Evolutionary conservation across 2,888 invertebrate genomes (phyloP).

Genomic region (Drosophila quinaria): DNA sequence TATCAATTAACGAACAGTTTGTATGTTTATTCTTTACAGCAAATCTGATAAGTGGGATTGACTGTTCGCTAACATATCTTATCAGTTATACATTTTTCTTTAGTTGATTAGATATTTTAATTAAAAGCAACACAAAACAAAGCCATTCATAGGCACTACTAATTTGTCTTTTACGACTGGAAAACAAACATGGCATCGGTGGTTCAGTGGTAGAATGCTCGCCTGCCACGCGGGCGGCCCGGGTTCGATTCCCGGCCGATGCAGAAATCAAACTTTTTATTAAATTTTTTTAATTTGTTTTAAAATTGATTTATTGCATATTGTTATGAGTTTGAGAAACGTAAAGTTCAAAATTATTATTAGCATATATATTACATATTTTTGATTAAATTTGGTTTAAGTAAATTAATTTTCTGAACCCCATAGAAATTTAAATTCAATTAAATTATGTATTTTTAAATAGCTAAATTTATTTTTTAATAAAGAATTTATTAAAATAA

Average conservation of each 20-base stretch:
- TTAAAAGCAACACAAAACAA: constrained; percentile 1
- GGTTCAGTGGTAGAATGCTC: constrained; percentile 82
- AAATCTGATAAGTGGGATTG: background rate
- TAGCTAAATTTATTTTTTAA: too few species aligned
- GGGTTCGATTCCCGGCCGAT: constrained; percentile 82
- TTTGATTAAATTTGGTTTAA: too few species aligned
- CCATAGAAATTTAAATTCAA: too few species aligned
- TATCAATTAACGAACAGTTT: constrained; percentile 26
- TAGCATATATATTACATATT: too few species aligned
- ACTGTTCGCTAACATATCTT: constrained; percentile 11
- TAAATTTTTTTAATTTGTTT: background rate
- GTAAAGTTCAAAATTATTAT: too few species aligned
- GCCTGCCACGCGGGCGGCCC: constrained; percentile 82
- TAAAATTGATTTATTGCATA: too few species aligned
- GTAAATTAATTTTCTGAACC: too few species aligned
- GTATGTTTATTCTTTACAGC: constrained; percentile 17
- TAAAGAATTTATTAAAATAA: too few species aligned
- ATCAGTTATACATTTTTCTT: constrained; percentile 1
- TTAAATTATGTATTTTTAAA: too few species aligned
- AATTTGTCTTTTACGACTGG: background rate
- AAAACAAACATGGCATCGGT: constrained; percentile 56
- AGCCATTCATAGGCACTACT: background rate
- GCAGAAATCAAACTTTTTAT: constrained; percentile 35
- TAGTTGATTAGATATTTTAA: background rate
- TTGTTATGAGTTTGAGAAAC: too few species aligned